Percentiles rank a stretch among this genome's conserved stretches.
phyloP scores from a whole-genome alignment of 1,140 invertebrate species.

The Caerostris extrusa region DNA sequence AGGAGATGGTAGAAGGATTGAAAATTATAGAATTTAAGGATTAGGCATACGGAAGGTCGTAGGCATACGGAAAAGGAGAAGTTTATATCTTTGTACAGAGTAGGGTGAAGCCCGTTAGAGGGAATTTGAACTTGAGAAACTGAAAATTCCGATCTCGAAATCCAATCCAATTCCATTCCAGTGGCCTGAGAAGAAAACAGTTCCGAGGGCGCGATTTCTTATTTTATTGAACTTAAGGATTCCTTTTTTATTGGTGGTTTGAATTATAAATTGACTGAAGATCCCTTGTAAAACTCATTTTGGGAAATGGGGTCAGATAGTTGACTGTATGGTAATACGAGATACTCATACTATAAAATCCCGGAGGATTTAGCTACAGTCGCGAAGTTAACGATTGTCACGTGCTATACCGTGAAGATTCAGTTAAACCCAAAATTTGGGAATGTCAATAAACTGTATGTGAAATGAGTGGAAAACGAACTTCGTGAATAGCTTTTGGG shows the following conservation, averaged over 20 bases:
- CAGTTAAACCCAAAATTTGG: constrained; percentile 93
- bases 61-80: too few species aligned
- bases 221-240: too few species aligned
- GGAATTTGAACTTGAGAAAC: too few species aligned
- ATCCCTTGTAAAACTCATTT: constrained; percentile 94
- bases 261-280: constrained; percentile 96
- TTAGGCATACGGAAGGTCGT: too few species aligned
- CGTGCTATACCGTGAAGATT: constrained; percentile 95
- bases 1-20: too few species aligned
- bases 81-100: too few species aligned
- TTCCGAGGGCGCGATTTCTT: too few species aligned
- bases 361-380: constrained; percentile 96
- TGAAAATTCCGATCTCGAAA: too few species aligned
- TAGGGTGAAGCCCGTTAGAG: too few species aligned
- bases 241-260: constrained; percentile 98
- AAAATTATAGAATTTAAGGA: too few species aligned
- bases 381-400: constrained; percentile 89
- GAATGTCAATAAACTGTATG: constrained; percentile 96
- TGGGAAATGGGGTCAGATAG: constrained; percentile 97
- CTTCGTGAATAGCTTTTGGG: constrained; percentile 89
- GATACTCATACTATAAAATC: constrained; percentile 94
- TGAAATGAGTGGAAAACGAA: constrained; percentile 95
- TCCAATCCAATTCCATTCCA: too few species aligned
- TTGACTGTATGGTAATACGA: constrained; percentile 99
- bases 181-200: too few species aligned